phyloP scores from a whole-genome alignment of 2,113 vertebrate species.

The Glaucidium brasilianum region DNA sequence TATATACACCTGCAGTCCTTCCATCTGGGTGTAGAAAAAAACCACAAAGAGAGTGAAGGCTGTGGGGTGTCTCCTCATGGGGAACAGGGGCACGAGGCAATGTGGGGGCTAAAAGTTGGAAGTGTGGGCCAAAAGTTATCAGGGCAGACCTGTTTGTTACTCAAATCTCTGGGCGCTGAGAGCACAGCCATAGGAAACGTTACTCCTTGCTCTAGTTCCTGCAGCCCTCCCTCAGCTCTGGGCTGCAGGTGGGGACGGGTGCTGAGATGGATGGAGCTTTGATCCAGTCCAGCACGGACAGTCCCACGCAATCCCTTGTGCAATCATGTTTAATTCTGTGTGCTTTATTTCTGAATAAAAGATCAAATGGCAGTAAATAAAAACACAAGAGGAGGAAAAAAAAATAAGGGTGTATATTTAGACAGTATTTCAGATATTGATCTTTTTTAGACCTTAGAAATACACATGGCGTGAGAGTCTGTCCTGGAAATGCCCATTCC shows the following conservation, averaged over 20 bases:
- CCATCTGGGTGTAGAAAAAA: background rate
- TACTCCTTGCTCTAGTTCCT: background rate
- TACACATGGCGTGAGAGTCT: background rate
- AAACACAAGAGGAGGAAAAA: background rate
- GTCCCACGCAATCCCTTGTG: fast-evolving
- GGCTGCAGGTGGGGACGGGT: background rate
- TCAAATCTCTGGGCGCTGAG: background rate
- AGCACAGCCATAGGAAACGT: background rate
- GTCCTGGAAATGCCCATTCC: background rate
- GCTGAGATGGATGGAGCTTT: background rate
- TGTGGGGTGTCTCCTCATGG: background rate
- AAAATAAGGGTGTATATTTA: fast-evolving
- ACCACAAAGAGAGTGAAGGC: background rate
- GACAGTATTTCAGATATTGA: background rate
- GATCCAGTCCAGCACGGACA: background rate
- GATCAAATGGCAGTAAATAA: background rate
- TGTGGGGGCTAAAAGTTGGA: background rate
- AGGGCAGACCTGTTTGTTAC: background rate
- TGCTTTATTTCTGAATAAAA: background rate
- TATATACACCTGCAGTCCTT: background rate
- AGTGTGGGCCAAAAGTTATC: background rate
- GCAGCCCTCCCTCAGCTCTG: background rate
- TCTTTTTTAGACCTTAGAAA: background rate
- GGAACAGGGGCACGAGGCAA: background rate
- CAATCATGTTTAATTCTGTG: background rate